Evolutionary conservation across 2,888 invertebrate species (phyloP).

Genomic region (Dasypolia templi): DNA sequence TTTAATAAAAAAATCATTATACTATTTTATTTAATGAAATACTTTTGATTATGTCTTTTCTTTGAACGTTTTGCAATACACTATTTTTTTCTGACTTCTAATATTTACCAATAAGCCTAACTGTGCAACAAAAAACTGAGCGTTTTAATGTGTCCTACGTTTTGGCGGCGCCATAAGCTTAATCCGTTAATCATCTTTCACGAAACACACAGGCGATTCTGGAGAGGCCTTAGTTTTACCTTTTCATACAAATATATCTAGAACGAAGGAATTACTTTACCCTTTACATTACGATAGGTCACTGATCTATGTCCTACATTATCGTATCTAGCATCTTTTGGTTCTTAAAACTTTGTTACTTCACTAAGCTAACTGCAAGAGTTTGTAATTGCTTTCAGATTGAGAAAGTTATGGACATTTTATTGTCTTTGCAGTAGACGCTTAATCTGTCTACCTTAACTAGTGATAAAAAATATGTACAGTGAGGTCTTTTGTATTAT

Average conservation of each 20-base stretch:
- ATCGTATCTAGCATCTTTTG: conserved; percentile 27
- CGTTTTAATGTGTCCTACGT: too few relatives aligned
- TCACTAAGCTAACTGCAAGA: conserved; percentile 15
- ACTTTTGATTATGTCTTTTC: too few relatives aligned
- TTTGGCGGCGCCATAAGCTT: too few relatives aligned
- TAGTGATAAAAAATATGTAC: background rate
- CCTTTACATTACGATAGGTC: background rate
- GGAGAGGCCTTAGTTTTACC: background rate
- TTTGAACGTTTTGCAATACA: too few relatives aligned
- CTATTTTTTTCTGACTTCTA: too few relatives aligned
- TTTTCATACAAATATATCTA: too few relatives aligned
- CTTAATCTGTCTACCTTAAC: background rate
- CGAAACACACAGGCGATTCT: background rate
- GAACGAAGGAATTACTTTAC: background rate
- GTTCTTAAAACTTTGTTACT: conserved; percentile 27
- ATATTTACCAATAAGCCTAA: too few relatives aligned
- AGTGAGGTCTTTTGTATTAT: too few relatives aligned
- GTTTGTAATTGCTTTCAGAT: conserved; percentile 44
- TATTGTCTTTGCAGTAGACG: conserved; percentile 18
- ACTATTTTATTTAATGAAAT: too few relatives aligned
- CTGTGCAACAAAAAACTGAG: too few relatives aligned
- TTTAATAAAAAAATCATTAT: too few relatives aligned
- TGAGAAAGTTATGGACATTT: conserved; percentile 21
- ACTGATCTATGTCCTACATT: conserved; percentile 30
- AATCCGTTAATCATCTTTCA: background rate